phyloP scores from a whole-genome alignment of 2,888 invertebrate species.

The Lochmaea capreae region DNA sequence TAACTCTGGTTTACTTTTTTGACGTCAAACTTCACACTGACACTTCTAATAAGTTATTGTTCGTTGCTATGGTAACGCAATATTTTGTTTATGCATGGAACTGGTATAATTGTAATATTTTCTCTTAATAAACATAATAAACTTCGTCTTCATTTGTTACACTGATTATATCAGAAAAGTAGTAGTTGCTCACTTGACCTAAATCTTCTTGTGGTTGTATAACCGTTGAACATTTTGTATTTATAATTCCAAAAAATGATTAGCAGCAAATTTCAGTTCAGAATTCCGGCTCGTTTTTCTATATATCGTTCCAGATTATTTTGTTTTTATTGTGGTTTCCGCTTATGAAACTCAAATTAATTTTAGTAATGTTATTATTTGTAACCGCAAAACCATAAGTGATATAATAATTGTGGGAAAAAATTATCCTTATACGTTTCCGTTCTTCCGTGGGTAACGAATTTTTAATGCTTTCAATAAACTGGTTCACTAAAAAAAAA shows the following conservation, averaged over 20 bases:
- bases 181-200: not conserved
- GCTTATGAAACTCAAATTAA: slow-evolving; percentile 24
- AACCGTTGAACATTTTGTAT: not conserved
- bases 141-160: too few relatives aligned
- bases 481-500: not conserved
- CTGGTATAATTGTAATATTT: too few relatives aligned
- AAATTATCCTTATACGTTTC: not conserved
- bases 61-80: too few relatives aligned
- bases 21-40: too few relatives aligned
- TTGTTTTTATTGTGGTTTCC: slow-evolving; percentile 20
- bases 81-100: too few relatives aligned
- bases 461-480: slow-evolving; percentile 3
- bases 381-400: slow-evolving; percentile 17
- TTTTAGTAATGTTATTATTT: slow-evolving; percentile 14
- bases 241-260: not conserved
- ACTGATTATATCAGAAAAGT: too few relatives aligned
- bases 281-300: slow-evolving; percentile 1
- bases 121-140: too few relatives aligned
- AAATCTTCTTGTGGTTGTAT: not conserved
- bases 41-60: too few relatives aligned
- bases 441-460: not conserved
- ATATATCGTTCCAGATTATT: not conserved
- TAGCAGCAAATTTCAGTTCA: not conserved
- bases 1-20: too few relatives aligned
- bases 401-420: slow-evolving; percentile 23